Evolutionary conservation across 2,797 vertebrate species (phyloP).

Genomic region (Sparus aurata): DNA sequence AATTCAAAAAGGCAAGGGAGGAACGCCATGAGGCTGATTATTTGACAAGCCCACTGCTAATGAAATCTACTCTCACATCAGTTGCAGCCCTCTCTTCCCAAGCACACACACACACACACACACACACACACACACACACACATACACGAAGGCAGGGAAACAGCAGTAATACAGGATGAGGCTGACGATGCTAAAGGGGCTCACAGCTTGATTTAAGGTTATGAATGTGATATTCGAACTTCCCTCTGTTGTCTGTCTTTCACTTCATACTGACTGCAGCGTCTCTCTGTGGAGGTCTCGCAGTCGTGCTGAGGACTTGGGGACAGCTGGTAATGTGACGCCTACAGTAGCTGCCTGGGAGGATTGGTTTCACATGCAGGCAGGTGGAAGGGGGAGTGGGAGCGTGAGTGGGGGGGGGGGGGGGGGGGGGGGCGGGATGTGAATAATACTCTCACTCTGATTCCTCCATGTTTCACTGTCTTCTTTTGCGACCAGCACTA

Average conservation of each 20-base stretch:
- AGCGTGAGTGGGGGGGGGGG: neutral
- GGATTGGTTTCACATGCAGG: conserved; percentile 31
- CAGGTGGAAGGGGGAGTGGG: conserved; percentile 16
- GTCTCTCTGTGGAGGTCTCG: conserved; percentile 11
- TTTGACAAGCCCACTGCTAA: conserved; percentile 70
- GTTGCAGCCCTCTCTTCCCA: neutral
- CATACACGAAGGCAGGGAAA: conserved; percentile 2
- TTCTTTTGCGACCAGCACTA: conserved; percentile 3
- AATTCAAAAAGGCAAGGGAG: conserved; percentile 55
- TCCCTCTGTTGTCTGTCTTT: conserved; percentile 27
- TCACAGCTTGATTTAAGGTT: conserved; percentile 43
- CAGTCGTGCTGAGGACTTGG: conserved; percentile 1
- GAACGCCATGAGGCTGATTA: conserved; percentile 62
- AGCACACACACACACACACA: neutral
- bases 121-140: neutral
- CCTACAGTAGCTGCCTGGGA: conserved; percentile 26
- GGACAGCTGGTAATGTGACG: conserved; percentile 45
- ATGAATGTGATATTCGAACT: conserved; percentile 52
- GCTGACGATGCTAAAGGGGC: conserved; percentile 40
- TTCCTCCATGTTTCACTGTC: conserved; percentile 22
- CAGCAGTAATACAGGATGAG: conserved; percentile 29
- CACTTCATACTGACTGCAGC: conserved; percentile 12
- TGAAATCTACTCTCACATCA: conserved; percentile 66
- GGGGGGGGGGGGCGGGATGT: neutral
- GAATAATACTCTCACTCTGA: conserved; percentile 22